Evolutionary conservation across 1,140 invertebrate species (phyloP), one percentile per base, ranked within the genome.

Genomic region (Polyergus mexicanus): DNA sequence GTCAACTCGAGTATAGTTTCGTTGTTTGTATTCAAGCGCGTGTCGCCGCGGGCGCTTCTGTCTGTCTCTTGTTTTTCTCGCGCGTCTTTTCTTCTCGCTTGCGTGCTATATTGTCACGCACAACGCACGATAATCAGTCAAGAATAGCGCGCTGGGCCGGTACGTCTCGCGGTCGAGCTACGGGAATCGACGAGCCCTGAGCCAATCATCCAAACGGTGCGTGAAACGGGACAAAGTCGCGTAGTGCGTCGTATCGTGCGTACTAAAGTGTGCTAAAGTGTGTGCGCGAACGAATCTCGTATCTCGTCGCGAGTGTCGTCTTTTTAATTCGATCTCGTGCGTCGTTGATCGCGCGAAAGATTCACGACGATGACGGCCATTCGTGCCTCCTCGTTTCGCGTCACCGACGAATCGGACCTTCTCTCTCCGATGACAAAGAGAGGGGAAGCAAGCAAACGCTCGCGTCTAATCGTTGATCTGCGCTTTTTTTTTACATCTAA

Each of bases 371-470:
- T 54, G 25, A 58, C 51, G n/a, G 13, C 4, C 35, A 44, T 35
- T 8, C 35, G 54, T 38, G 22, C 8, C n/a, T 65, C 11, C 5
- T 32, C 32, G 32, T 10, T 8, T 28, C 38, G 54, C 44, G n/a
- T 41, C 47, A 54, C 22, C 47, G 63, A 19, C 25, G 25, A 28
- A 83, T 77, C 41, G 84, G 86, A 87, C 86, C 77, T 88, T 76
- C 56, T 11, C 35, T 51, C 16, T 51, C 35, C 32, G 68, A 28
- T 16, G 44, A 60, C 16, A 19, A 47, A 47, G 13, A 47, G 16
- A 51, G 1, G 2, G 11, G 41, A 13, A 60, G 10, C 62, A 10
- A 19, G n/a, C 16, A 11, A 41, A 47, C 22, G 84, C 0, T 41
- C 1, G 19, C 0, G 54, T 65, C 22, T 13, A 51, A 35, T n/a